Conservation (phyloP, 2,888 invertebrate species). For the Thecophora atra region DNA sequence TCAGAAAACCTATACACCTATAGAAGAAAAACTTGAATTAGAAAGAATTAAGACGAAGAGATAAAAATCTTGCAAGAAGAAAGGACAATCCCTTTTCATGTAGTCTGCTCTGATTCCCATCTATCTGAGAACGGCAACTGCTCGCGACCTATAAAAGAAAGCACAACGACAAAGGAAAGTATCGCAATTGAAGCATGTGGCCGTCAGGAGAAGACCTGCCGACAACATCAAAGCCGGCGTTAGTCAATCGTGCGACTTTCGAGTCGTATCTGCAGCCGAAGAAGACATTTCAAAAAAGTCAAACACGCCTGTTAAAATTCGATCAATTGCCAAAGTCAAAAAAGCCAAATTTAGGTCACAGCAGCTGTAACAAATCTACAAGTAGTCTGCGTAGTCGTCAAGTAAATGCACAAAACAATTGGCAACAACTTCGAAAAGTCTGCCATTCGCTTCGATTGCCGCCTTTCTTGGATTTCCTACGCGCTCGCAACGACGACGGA, state of each 20-base stretch:
- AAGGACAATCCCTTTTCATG: neutral
- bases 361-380: neutral
- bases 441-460: conserved; percentile 30
- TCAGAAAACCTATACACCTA: too few species aligned
- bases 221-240: neutral
- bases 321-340: neutral
- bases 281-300: neutral
- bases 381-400: neutral
- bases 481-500: conserved; percentile 55
- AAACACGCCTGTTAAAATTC: neutral
- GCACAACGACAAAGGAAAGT: neutral
- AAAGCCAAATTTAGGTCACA: neutral
- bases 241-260: conserved; percentile 28
- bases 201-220: neutral
- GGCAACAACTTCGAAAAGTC: neutral
- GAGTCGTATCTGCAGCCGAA: conserved; percentile 36
- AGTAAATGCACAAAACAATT: neutral
- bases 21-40: too few species aligned
- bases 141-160: conserved; percentile 8
- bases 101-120: neutral
- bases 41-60: neutral
- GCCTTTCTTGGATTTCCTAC: conserved; percentile 47
- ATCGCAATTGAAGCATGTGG: neutral
- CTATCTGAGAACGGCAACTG: neutral
- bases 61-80: neutral